phyloP scores from a whole-genome alignment of 2,888 invertebrate species.

The Thyatira batis region DNA sequence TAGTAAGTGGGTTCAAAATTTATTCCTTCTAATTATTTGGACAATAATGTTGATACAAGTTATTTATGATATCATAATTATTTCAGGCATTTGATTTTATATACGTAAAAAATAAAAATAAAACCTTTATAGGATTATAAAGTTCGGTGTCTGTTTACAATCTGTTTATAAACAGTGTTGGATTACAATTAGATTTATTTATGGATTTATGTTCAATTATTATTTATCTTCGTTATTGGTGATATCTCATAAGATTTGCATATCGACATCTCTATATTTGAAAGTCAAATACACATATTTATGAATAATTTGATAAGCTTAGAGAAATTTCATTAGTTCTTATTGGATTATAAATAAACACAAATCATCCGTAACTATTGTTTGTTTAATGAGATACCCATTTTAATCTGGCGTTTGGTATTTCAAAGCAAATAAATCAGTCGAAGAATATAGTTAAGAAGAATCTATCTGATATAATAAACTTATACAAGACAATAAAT shows the following conservation, averaged over 20 bases:
- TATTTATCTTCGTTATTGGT: slow-evolving; percentile 12
- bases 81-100: no score
- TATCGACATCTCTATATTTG: slow-evolving; percentile 10
- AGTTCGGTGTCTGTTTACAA: slow-evolving; percentile 48
- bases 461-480: no score
- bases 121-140: slow-evolving; percentile 47
- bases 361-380: not conserved
- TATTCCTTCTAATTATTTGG: no score
- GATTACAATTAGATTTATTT: slow-evolving; percentile 50
- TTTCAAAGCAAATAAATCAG: no score
- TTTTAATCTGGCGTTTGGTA: not conserved
- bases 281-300: not conserved
- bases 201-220: slow-evolving; percentile 34
- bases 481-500: no score
- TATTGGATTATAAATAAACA: not conserved
- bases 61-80: no score
- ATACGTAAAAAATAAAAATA: slow-evolving; percentile 51
- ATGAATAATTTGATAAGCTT: not conserved
- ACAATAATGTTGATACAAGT: no score
- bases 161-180: slow-evolving; percentile 49
- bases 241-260: slow-evolving; percentile 18
- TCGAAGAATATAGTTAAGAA: no score
- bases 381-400: not conserved
- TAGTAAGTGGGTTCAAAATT: no score
- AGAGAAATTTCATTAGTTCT: not conserved